Evolutionary conservation across 2,888 invertebrate genomes (phyloP), one percentile per base, ranked within the genome.

Genomic region (Protonemura montana): DNA sequence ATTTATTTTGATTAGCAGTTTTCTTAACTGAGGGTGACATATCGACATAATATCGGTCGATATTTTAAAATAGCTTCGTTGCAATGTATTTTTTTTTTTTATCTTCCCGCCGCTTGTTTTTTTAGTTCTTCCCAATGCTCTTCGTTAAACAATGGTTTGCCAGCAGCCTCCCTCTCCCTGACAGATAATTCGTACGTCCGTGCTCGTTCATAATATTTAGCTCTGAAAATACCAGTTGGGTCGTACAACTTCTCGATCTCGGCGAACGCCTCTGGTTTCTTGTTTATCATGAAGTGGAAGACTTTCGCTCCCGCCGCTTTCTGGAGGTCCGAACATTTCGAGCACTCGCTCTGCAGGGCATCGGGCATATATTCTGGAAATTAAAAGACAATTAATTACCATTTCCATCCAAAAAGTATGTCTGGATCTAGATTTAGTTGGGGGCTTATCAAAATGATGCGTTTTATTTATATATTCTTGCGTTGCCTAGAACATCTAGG

Each of bases 191-290:
- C n/a, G 5, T 3, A 25, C 26, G 6, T 7, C 26, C 16, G 25
- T 0, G 78, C 28, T 27, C 28, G 25, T 13, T 85, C 85, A 16
- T 86, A 82, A 85, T 88, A 87, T 76, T 87, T 87, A 85, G 86
- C 85, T 76, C 29, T 80, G 85, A 86, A 88, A 10, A 80, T 77
- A 16, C 88, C 88, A 7, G 82, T 86, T 35, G 88, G 88, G 85
- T 88, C 88, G 86, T 87, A 88, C 83, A 88, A 87, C 29, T 85
- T 84, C 86, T 88, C 87, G n/a, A 88, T 86, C n/a, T 87, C 83
- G 2, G 78, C 84, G 87, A 87, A 88, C 26, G 78, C 59, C 6
- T 86, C 85, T 0, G 86, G 85, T 81, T 86, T 86, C n/a, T 88
- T 86, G 29, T 87, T 85, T 41, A 88, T 86, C 83, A 88, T 42